Conservation (phyloP, 2,797 vertebrate genomes). For the Parotocinclus haroldoi region DNA sequence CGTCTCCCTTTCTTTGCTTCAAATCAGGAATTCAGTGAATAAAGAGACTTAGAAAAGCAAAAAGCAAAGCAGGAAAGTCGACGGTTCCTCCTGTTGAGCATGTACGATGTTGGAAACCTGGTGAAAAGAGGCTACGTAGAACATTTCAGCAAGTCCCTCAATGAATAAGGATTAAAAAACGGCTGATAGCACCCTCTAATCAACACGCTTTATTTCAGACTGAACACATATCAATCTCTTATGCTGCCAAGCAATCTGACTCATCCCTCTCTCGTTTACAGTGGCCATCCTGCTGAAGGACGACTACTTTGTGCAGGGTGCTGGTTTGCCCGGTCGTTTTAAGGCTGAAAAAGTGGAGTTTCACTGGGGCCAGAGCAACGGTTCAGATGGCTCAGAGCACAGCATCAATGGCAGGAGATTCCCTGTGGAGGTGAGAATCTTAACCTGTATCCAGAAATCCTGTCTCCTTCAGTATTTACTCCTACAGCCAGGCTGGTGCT, state of each 20-base stretch:
- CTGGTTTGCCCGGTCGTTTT: slow-evolving; percentile 88
- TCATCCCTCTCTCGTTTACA: slow-evolving; percentile 55
- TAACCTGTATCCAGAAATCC: slow-evolving; percentile 5
- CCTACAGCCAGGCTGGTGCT: no score
- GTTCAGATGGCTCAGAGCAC: slow-evolving; percentile 91
- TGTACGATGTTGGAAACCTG: no score
- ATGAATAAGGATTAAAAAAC: no score
- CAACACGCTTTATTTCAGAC: no score
- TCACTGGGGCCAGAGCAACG: slow-evolving; percentile 95
- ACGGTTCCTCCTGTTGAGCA: no score
- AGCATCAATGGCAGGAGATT: slow-evolving; percentile 87
- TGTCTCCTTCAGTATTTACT: neutral
- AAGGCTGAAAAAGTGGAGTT: slow-evolving; percentile 97
- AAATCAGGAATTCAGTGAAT: no score
- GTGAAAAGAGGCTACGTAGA: no score
- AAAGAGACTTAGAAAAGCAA: no score
- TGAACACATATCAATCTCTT: neutral
- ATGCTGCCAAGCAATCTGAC: slow-evolving; percentile 1
- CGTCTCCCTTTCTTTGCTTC: no score
- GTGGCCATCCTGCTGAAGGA: slow-evolving; percentile 94
- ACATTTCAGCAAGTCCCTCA: no score
- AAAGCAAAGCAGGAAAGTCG: no score
- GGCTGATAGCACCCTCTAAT: no score
- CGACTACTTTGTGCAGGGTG: slow-evolving; percentile 91
- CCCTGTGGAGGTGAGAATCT: slow-evolving; percentile 85